Base-by-base conservation (phyloP, 2,113 vertebrate genomes). In the Eurypyga helias region DNA sequence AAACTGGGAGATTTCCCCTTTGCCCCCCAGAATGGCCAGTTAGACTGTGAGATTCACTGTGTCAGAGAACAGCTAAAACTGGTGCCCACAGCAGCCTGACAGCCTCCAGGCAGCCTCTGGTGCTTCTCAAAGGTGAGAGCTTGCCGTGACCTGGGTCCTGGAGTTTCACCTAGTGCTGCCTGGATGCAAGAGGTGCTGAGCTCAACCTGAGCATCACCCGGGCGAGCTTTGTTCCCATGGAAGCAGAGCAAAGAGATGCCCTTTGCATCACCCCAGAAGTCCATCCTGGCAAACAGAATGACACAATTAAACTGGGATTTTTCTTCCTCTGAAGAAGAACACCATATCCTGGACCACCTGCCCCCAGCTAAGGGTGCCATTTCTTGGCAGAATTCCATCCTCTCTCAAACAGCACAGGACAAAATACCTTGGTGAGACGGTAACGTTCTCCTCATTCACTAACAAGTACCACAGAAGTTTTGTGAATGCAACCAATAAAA, bases 131-230 rank as follows among this genome's bases (percentile, higher is more conserved):
- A 31, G 18, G 3, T 6, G 66, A 36, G 66, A 23, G 19, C 17
- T 11, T 9, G 62, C 2, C 5, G n/a, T 7, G 21, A 20, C 46
- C 18, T 1, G 0, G 17, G 26, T 55, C 66, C 33, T 41, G 57
- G 51, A 8, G 0, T 38, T 90, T 45, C 34, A 5, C 28, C 20
- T 41, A 7, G 3, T 10, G 33, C 51, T 60, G 24, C 20, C 15
- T 10, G 34, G 6, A 49, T 49, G 52, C 9, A 3, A n/a, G 51
- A 11, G 14, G 25, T 3, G 57, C 49, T 0, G 11, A 16, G 61
- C 46, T 33, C 17, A 11, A 13, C 5, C 5, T 1, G 6, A 34
- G 28, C 66, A 36, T 46, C 43, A 29, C 24, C 20, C 7, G 23
- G 12, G 17, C 4, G 7, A 28, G 38, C 34, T 46, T 24, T 48